Evolutionary conservation across 2,113 vertebrate genomes (phyloP).

Genomic region (Capreolus pygargus): DNA sequence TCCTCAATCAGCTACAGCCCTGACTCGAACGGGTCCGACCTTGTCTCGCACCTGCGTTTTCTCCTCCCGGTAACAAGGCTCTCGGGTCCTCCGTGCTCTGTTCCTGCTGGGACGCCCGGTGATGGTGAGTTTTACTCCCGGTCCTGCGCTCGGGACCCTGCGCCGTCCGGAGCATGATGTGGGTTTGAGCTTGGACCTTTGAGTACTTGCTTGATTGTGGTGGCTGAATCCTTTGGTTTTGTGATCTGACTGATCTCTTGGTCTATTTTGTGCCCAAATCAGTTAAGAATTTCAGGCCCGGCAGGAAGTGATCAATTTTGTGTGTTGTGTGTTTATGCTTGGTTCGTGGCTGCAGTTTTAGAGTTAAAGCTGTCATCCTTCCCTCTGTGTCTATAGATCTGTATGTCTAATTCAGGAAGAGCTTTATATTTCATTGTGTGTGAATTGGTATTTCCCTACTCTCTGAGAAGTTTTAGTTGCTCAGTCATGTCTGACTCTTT

Average conservation of each 20-base stretch:
- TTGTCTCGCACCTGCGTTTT: not conserved
- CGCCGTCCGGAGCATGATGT: rapidly evolving
- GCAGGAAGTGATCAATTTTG: not conserved
- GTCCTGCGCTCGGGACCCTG: rapidly evolving
- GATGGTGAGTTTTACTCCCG: not conserved
- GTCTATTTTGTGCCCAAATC: not conserved
- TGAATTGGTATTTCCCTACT: not conserved
- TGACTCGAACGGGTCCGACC: rapidly evolving
- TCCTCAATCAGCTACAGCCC: not conserved
- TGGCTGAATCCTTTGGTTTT: not conserved
- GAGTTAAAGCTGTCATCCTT: not conserved
- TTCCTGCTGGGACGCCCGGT: not conserved
- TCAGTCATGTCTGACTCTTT: not conserved
- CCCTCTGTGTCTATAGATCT: not conserved
- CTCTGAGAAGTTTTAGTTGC: not conserved
- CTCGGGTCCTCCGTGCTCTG: not conserved
- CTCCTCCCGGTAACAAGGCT: not conserved
- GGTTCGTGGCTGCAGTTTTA: not conserved
- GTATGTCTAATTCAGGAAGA: not conserved
- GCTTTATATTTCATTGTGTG: not conserved
- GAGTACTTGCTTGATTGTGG: not conserved
- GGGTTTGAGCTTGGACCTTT: not conserved
- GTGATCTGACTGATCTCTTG: not conserved
- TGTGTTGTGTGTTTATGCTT: not conserved
- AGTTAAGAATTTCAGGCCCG: not conserved